These are phyloP conservation scores for Steinernema hermaphroditum DNA, from an alignment of 2,888 invertebrate genomes.

Conservation along the genomic window DNA sequence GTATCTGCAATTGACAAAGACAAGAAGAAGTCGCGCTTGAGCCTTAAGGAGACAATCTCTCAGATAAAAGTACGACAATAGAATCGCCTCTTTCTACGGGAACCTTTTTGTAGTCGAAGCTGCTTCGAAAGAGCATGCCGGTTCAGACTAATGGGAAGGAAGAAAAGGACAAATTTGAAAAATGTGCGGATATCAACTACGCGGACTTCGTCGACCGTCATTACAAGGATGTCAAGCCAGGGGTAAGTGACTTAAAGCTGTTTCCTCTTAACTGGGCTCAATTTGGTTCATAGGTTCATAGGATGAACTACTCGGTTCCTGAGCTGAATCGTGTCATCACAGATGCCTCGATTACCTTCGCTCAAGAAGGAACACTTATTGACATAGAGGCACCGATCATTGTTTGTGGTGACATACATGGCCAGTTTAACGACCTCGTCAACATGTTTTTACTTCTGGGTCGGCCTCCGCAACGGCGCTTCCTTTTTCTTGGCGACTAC, in stretches of 20 bases:
- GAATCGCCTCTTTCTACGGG: not conserved
- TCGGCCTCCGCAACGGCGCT: conserved; percentile 46
- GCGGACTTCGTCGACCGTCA: conserved; percentile 43
- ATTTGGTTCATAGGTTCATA: conserved; percentile 41
- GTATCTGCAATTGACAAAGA: not conserved
- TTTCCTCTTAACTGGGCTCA: not conserved
- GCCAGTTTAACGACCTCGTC: conserved; percentile 52
- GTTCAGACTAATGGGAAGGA: not conserved
- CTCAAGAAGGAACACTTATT: conserved; percentile 44
- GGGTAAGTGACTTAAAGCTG: conserved; percentile 33
- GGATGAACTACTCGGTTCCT: conserved; percentile 43
- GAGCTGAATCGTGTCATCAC: conserved; percentile 44
- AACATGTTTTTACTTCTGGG: conserved; percentile 54
- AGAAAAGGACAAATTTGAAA: not conserved
- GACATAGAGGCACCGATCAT: conserved; percentile 49
- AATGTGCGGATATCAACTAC: conserved; percentile 31
- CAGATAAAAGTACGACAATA: not conserved
- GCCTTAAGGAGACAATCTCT: not conserved
- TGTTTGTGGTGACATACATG: conserved; percentile 51
- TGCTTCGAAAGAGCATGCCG: not conserved
- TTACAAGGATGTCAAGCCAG: conserved; percentile 37
- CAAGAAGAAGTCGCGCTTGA: not conserved
- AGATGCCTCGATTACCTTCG: conserved; percentile 43
- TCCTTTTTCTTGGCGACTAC: conserved; percentile 55
- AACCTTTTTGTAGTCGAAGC: not conserved